Conservation (phyloP, 2,888 invertebrate species). For the Oithona nana region DNA sequence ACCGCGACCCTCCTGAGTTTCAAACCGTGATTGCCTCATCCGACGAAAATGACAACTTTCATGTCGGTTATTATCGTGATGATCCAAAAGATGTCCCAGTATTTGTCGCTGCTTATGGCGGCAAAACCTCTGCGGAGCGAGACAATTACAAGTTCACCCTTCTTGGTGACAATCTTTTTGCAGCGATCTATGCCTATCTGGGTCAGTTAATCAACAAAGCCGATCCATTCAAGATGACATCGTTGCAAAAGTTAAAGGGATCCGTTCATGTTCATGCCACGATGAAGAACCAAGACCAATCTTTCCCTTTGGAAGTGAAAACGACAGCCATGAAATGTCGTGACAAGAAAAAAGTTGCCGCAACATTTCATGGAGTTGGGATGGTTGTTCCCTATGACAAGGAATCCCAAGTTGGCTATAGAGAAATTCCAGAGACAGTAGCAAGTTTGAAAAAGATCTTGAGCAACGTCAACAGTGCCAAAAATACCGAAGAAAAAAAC, state of each 20-base stretch:
- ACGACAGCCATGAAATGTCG: slow-evolving; percentile 40
- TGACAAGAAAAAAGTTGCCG: slow-evolving; percentile 42
- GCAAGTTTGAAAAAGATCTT: slow-evolving; percentile 11
- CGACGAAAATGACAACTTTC: slow-evolving; percentile 22
- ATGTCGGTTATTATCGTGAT: slow-evolving; percentile 46
- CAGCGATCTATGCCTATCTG: slow-evolving; percentile 49
- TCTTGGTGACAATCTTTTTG: slow-evolving; percentile 58
- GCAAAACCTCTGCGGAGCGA: slow-evolving; percentile 36
- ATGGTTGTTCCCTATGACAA: slow-evolving; percentile 65
- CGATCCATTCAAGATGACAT: slow-evolving; percentile 30
- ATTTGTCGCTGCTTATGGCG: slow-evolving; percentile 56
- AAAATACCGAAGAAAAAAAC: background rate
- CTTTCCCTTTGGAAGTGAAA: slow-evolving; percentile 38
- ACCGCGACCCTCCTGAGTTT: slow-evolving; percentile 84
- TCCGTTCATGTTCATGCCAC: slow-evolving; percentile 42
- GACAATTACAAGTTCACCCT: slow-evolving; percentile 37
- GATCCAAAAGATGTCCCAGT: slow-evolving; percentile 49
- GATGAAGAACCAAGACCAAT: slow-evolving; percentile 24
- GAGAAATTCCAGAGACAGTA: slow-evolving; percentile 42
- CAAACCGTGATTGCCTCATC: slow-evolving; percentile 32
- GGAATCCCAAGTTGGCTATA: slow-evolving; percentile 64
- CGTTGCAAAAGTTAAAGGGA: slow-evolving; percentile 35
- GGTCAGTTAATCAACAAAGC: slow-evolving; percentile 30
- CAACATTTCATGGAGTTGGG: slow-evolving; percentile 59
- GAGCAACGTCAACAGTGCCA: slow-evolving; percentile 1